A percentile compares a stretch with the other conserved stretches of the same genome.
Evolutionary conservation across 2,888 invertebrate genomes (phyloP).

Genomic region (Anorthoa munda): DNA sequence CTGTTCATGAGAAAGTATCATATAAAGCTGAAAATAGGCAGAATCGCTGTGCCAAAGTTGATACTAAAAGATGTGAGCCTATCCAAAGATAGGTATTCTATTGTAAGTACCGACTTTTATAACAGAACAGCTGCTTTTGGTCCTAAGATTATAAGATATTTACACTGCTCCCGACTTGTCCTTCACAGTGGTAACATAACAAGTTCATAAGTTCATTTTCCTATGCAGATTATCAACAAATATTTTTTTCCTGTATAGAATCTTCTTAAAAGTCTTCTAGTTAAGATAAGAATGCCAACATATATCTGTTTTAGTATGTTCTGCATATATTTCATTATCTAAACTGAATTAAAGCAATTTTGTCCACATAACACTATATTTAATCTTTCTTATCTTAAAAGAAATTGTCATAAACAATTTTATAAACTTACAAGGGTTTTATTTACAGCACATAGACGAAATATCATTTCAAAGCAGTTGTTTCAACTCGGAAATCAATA

Average conservation of each 20-base stretch:
- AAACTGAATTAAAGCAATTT: not conserved
- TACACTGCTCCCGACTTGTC: not conserved
- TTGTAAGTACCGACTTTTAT: slow-evolving; percentile 89
- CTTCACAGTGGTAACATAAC: not conserved
- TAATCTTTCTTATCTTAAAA: not conserved
- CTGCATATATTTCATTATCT: not conserved
- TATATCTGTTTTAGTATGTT: not conserved
- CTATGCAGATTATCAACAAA: not conserved
- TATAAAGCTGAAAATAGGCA: slow-evolving; percentile 95
- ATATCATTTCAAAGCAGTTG: slow-evolving; percentile 96
- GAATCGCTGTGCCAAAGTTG: slow-evolving; percentile 95
- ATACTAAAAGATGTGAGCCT: slow-evolving; percentile 95
- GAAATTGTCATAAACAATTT: not conserved
- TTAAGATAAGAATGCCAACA: not conserved
- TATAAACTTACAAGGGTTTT: not conserved
- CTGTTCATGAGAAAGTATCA: slow-evolving; percentile 95
- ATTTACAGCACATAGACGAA: slow-evolving; percentile 95
- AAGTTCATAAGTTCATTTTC: slow-evolving; percentile 2
- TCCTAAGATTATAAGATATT: not conserved
- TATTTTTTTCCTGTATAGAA: not conserved
- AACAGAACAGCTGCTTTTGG: not conserved
- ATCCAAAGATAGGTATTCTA: slow-evolving; percentile 94
- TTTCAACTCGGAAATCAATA: slow-evolving; percentile 96
- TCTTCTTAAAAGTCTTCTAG: not conserved
- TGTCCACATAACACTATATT: not conserved